Evolutionary conservation across 2,797 vertebrate species (phyloP).

Genomic region (Lepilemur septentrionalis): DNA sequence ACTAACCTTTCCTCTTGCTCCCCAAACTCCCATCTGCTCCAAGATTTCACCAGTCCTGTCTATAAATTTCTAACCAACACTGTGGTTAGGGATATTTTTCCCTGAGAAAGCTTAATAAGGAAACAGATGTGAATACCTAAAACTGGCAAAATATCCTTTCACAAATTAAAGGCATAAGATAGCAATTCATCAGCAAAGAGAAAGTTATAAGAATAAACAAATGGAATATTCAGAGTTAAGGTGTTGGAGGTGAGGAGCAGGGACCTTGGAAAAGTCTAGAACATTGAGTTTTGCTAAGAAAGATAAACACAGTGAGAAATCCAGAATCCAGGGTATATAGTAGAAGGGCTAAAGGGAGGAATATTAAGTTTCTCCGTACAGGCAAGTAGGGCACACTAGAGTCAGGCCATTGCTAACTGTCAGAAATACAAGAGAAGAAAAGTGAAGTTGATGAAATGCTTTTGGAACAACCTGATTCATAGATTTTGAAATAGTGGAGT

Average conservation of each 20-base stretch:
- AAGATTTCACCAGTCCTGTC: background rate
- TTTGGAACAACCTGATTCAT: constrained; percentile 6
- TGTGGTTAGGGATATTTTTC: background rate
- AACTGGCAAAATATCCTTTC: background rate
- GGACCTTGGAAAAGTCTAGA: background rate
- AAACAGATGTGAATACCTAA: background rate
- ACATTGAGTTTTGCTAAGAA: background rate
- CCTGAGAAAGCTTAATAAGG: background rate
- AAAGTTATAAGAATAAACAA: background rate
- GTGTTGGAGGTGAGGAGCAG: background rate
- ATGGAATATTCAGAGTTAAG: background rate
- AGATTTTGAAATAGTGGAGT: background rate
- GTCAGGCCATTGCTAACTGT: background rate
- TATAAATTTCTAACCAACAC: background rate
- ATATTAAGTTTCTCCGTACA: fast-evolving
- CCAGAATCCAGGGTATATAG: background rate
- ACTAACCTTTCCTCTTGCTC: background rate
- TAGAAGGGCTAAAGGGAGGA: background rate
- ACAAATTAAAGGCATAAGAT: background rate
- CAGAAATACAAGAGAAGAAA: background rate
- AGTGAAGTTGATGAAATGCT: background rate
- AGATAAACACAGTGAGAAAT: background rate
- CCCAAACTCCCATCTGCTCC: background rate
- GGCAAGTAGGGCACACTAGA: background rate
- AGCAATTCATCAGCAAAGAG: background rate